Evolutionary conservation across 2,888 invertebrate genomes (phyloP).

Genomic region (Philaethria dido): DNA sequence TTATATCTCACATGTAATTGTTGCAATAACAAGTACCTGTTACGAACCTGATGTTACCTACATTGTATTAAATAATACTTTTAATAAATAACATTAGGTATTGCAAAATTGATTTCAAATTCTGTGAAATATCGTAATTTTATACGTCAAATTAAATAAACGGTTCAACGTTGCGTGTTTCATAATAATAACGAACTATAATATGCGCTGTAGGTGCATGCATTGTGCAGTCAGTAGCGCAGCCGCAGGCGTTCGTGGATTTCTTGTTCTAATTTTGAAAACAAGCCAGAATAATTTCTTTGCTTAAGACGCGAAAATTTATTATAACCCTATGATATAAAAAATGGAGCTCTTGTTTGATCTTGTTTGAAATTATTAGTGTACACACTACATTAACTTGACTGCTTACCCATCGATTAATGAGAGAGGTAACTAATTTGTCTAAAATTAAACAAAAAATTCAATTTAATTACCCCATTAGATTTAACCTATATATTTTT

Average conservation of each 20-base stretch:
- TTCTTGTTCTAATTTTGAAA: conserved; percentile 77
- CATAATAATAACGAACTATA: conserved; percentile 29
- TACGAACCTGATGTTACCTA: neutral
- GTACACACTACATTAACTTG: neutral
- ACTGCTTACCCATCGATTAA: neutral
- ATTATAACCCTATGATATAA: neutral
- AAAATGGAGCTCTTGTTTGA: neutral
- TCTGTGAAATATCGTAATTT: conserved; percentile 1
- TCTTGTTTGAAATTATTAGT: neutral
- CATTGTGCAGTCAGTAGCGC: conserved; percentile 67
- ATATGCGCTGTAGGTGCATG: conserved; percentile 44
- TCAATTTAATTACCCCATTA: too few relatives aligned
- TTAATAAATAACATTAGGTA: neutral
- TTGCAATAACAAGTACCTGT: too few relatives aligned
- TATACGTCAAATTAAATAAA: conserved; percentile 15
- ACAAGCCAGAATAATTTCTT: conserved; percentile 59
- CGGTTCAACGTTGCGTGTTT: conserved; percentile 25
- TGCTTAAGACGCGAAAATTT: neutral
- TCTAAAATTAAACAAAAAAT: too few relatives aligned
- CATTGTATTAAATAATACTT: neutral
- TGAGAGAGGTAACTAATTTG: too few relatives aligned
- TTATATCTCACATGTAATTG: too few relatives aligned
- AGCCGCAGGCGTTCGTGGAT: conserved; percentile 77
- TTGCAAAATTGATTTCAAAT: conserved; percentile 6
- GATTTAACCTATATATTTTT: too few relatives aligned